These are phyloP conservation scores for Siphamia tubifer DNA, from an alignment of 2,113 vertebrate species.

Conservation along the genomic window DNA sequence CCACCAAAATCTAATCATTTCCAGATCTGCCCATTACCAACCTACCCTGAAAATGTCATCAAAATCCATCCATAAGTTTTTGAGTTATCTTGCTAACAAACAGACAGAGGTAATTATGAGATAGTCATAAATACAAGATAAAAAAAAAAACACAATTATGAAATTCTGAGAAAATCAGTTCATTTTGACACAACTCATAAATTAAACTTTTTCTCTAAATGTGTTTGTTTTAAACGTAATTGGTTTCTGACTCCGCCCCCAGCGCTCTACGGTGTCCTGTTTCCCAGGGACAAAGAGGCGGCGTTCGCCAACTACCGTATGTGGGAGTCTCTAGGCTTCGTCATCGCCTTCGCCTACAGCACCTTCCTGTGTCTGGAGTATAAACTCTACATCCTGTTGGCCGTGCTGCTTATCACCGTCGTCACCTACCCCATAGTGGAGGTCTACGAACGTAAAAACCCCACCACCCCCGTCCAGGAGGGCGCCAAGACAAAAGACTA, in stretches of 20 bases:
- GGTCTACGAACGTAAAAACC: conserved; percentile 74
- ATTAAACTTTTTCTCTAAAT: no score
- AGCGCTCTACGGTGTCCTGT: conserved; percentile 90
- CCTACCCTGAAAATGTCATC: no score
- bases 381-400: conserved; percentile 86
- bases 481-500: accelerated
- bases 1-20: no score
- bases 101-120: no score
- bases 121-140: no score
- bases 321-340: conserved; percentile 92
- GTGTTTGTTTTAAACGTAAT: no score
- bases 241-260: conserved; percentile 6
- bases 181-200: no score
- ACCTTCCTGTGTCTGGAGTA: conserved; percentile 82
- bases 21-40: no score
- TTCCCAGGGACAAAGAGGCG: conserved; percentile 86
- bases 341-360: conserved; percentile 90
- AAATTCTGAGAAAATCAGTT: no score
- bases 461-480: conserved; percentile 29
- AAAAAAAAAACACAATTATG: no score
- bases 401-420: conserved; percentile 75
- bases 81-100: no score
- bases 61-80: no score
- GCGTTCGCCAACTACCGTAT: conserved; percentile 95
- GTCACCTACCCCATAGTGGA: conserved; percentile 82